Evolutionary conservation across 2,113 vertebrate genomes (phyloP), one percentile per base, ranked within the genome.

Genomic region (Oophaga pumilio): DNA sequence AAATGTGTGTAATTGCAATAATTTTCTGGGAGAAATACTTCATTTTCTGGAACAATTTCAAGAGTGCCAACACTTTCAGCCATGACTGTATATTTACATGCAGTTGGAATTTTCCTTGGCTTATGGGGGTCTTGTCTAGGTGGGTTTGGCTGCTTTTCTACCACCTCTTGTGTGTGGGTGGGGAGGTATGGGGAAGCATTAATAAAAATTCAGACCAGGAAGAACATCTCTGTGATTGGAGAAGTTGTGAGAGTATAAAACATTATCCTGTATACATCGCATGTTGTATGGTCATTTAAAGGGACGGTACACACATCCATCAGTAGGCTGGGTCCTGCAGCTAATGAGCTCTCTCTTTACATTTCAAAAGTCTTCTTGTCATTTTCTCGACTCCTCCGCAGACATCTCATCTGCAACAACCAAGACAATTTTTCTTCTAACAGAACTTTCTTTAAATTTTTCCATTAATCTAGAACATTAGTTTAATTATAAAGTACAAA

Each of bases 401-500:
- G 1, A 22, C 17, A 6, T 62, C 8, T 22, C 8, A 22, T 62
- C 20, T 17, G 5, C 6, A 6, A 15, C 12, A 28, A 33, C 12
- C 1, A 6, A 28, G 0, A 56, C 12, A 56, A 1, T 28, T 71
- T 71, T 76, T 50, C 10, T 76, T 50, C 50, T 0, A 22, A 43
- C 73, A 76, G 10, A 50, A 76, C 20, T 76, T 76, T 52, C 49
- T 76, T 52, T 15, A 76, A 76, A 76, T 22, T 76, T 76, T 76
- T 52, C 18, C 74, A 76, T 52, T 76, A 76, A 76, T 52, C 26
- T 49, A 22, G 22, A 20, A 52, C 9, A 76, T 76, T 9, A 49
- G 24, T 4, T 28, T 50, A 74, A 74, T 74, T 50, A 74, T 20
- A 14, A 1, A 11, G 17, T 6, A 74, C 33, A 74, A 20, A 74